These are phyloP conservation scores for Drosophila colorata DNA, from an alignment of 2,888 invertebrate genomes.

Conservation along the genomic window DNA sequence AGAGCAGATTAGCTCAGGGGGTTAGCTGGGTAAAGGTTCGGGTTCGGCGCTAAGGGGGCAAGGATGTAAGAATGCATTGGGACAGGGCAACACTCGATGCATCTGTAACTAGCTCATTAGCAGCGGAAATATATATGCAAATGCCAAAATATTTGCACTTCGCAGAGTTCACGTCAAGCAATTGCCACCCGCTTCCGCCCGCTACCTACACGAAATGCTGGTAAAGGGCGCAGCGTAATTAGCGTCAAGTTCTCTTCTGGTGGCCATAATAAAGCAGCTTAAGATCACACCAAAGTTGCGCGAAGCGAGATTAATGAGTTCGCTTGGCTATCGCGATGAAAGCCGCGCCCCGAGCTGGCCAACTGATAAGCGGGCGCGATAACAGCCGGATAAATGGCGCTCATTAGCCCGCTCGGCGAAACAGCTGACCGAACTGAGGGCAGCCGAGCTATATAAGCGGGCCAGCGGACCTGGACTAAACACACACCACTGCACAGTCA, in stretches of 20 bases:
- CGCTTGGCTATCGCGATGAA: constrained; percentile 69
- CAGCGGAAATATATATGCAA: background rate
- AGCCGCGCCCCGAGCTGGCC: constrained; percentile 36
- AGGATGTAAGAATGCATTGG: too few relatives aligned
- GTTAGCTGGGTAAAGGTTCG: background rate
- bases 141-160: background rate
- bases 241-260: constrained; percentile 20
- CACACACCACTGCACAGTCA: constrained; percentile 23
- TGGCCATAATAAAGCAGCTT: constrained; percentile 10
- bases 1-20: background rate
- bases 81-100: background rate
- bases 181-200: background rate
- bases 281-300: constrained; percentile 31
- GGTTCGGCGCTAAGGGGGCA: too few relatives aligned
- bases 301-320: constrained; percentile 60
- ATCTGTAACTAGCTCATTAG: constrained; percentile 1
- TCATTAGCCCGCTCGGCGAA: constrained; percentile 60
- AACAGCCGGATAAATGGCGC: constrained; percentile 58
- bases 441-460: constrained; percentile 37
- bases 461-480: background rate
- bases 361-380: constrained; percentile 62
- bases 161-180: background rate
- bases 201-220: too few relatives aligned
- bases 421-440: too few relatives aligned
- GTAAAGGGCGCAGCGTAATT: constrained; percentile 25